phyloP scores from a whole-genome alignment of 1,140 invertebrate species.

The Calosoma granatense region DNA sequence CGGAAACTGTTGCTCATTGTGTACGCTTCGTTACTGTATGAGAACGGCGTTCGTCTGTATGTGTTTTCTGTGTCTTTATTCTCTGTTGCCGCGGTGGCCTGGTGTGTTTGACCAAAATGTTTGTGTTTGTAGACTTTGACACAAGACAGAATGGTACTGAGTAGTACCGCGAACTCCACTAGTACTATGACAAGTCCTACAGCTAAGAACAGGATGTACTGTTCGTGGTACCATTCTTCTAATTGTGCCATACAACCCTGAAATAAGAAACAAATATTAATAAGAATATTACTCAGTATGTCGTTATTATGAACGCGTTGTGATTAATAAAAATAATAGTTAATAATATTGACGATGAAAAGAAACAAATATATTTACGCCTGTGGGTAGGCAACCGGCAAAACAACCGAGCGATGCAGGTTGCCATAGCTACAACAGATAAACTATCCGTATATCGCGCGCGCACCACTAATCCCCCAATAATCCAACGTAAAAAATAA shows the following conservation, averaged over 20 bases:
- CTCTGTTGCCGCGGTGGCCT: slow-evolving; percentile 10
- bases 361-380: too few relatives aligned
- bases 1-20: slow-evolving; percentile 29
- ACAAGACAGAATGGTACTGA: slow-evolving; percentile 59
- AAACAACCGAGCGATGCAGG: too few relatives aligned
- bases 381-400: too few relatives aligned
- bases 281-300: too few relatives aligned
- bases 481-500: too few relatives aligned
- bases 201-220: slow-evolving; percentile 59
- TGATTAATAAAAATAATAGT: too few relatives aligned
- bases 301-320: too few relatives aligned
- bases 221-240: slow-evolving; percentile 66
- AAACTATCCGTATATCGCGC: too few relatives aligned
- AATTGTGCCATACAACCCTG: slow-evolving; percentile 61
- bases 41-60: slow-evolving; percentile 18
- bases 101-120: slow-evolving; percentile 14
- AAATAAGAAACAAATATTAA: slow-evolving; percentile 23
- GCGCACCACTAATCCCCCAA: too few relatives aligned
- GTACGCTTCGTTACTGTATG: slow-evolving; percentile 30
- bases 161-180: slow-evolving; percentile 55
- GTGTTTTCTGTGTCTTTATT: slow-evolving; percentile 16
- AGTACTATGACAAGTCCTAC: slow-evolving; percentile 53
- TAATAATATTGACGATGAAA: too few relatives aligned
- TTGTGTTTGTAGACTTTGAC: slow-evolving; percentile 37
- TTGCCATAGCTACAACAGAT: too few relatives aligned